These are phyloP conservation scores for Drosophila parvula DNA, from an alignment of 1,140 invertebrate species.

Conservation along the genomic window DNA sequence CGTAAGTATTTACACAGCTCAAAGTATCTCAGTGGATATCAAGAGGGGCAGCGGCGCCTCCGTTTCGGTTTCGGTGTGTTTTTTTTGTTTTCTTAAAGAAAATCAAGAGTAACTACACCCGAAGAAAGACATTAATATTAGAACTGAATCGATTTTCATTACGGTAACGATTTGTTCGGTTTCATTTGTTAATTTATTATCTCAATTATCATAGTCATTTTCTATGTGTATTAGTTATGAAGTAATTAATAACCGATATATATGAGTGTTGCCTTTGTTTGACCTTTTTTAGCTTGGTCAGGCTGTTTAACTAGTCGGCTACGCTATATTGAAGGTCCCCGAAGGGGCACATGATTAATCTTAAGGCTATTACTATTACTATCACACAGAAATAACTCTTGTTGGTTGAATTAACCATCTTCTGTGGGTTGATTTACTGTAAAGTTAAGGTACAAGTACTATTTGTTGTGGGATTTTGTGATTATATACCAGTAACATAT, in stretches of 20 bases:
- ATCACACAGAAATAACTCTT: too few relatives aligned
- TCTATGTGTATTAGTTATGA: neutral
- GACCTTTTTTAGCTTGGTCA: neutral
- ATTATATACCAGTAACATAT: too few relatives aligned
- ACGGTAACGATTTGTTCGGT: neutral
- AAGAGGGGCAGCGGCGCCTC: slow-evolving; percentile 36
- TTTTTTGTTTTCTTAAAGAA: slow-evolving; percentile 5
- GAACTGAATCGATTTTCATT: neutral
- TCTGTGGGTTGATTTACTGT: too few relatives aligned
- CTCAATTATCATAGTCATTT: neutral
- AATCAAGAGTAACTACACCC: slow-evolving; percentile 8
- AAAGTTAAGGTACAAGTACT: too few relatives aligned
- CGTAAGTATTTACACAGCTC: slow-evolving; percentile 71
- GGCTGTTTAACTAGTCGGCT: neutral
- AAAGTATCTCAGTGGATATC: slow-evolving; percentile 24
- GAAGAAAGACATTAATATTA: slow-evolving; percentile 12
- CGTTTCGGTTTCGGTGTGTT: slow-evolving; percentile 3
- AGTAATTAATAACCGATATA: slow-evolving; percentile 13
- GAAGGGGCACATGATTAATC: neutral
- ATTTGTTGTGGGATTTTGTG: too few relatives aligned
- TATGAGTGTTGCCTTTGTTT: neutral
- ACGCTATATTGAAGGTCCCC: neutral
- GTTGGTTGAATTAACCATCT: too few relatives aligned
- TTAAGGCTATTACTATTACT: neutral
- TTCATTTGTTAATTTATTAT: slow-evolving; percentile 4